A percentile compares a stretch with the other conserved stretches of the same genome.
Evolutionary conservation across 1,140 invertebrate genomes (phyloP).

Genomic region (Diprion similis): DNA sequence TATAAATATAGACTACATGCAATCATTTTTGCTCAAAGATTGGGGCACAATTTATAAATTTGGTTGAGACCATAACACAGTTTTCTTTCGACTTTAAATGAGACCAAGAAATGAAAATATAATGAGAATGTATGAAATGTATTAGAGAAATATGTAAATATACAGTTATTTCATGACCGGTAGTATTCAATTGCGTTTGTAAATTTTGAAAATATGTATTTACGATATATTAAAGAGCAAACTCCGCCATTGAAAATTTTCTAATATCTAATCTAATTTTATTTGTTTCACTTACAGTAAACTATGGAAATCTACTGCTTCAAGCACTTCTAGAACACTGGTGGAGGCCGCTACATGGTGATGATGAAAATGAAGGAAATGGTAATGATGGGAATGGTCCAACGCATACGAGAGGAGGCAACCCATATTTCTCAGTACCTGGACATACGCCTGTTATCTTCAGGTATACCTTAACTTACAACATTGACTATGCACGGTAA

Average conservation of each 20-base stretch:
- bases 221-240: not conserved
- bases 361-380: conserved; percentile 56
- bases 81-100: no score
- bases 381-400: conserved; percentile 54
- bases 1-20: no score
- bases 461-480: conserved; percentile 65
- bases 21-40: no score
- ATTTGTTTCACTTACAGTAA: conserved; percentile 70
- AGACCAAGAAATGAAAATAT: no score
- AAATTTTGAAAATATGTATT: conserved; percentile 18
- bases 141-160: no score
- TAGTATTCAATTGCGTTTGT: conserved; percentile 16
- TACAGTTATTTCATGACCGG: no score
- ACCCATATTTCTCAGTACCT: conserved; percentile 91
- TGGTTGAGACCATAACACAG: no score
- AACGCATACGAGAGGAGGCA: conserved; percentile 65
- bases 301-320: conserved; percentile 93
- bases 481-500: conserved; percentile 21
- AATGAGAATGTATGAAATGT: no score
- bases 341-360: conserved; percentile 74
- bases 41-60: no score
- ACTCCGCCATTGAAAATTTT: not conserved
- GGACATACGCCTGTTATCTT: conserved; percentile 97
- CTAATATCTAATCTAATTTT: conserved; percentile 13
- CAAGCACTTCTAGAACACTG: conserved; percentile 96